These are phyloP conservation scores for Trachelus tabidus DNA, from an alignment of 2,888 invertebrate species.

Conservation along the genomic window DNA sequence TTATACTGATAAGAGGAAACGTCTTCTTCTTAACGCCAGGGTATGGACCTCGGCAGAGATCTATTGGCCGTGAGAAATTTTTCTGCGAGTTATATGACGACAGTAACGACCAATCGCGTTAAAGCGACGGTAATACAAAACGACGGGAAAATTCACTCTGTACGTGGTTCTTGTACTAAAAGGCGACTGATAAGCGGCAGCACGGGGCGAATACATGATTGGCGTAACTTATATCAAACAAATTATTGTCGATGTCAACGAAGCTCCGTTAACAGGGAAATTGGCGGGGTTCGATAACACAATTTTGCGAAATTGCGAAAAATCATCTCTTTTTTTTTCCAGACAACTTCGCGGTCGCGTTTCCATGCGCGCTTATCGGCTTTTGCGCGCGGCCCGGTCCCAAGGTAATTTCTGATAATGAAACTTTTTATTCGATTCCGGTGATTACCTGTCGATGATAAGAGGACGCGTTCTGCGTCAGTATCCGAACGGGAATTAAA, in stretches of 20 bases:
- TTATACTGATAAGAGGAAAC: too few relatives aligned
- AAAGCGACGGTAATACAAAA: too few relatives aligned
- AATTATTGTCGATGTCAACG: neutral
- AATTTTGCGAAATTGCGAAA: neutral
- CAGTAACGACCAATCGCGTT: neutral
- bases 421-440: conserved; percentile 11
- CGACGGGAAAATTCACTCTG: too few relatives aligned
- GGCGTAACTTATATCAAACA: too few relatives aligned
- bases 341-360: neutral
- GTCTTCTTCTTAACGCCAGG: too few relatives aligned
- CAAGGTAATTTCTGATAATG: conserved; percentile 10
- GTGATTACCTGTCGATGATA: neutral
- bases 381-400: neutral
- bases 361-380: neutral
- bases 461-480: neutral
- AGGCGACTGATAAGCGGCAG: too few relatives aligned
- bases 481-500: neutral
- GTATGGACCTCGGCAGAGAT: too few relatives aligned
- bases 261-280: neutral
- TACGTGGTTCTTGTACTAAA: too few relatives aligned
- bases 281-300: too few relatives aligned
- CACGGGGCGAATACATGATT: too few relatives aligned
- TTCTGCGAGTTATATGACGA: neutral
- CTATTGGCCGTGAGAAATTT: too few relatives aligned
- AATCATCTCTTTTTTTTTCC: neutral